Evolutionary conservation across 2,797 vertebrate species (phyloP), one percentile per base, ranked within the genome.

Genomic region (Bradypodion pumilum): DNA sequence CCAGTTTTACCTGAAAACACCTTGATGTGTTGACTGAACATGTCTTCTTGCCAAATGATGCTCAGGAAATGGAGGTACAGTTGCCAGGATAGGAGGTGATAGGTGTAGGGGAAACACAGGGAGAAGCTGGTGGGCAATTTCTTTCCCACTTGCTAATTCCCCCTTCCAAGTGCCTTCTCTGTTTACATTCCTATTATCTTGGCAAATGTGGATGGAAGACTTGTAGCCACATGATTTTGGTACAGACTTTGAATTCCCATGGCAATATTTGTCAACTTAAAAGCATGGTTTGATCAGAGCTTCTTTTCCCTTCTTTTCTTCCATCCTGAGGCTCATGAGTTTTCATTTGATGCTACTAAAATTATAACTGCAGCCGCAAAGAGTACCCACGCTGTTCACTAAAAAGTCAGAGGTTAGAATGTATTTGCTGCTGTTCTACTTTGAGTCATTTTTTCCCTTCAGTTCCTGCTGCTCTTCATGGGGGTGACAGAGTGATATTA

Each of bases 221-320:
- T 62, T 87, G 87, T 93, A 95, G 91, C 91, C 89, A 85, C 91
- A 92, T 92, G 90, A 93, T 93, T 94, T 94, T 91, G 91, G 90
- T 83, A 86, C 88, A 88, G 87, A 86, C 92, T 92, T 93, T 95
- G 94, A 94, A 95, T 93, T 94, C 94, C 92, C 86, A 68, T 92
- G 83, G 89, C 91, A 95, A 95, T 95, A 95, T 95, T 91, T 92
- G 90, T 91, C 93, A 91, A 86, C 93, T 94, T 91, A 92, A 94
- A 94, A 95, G 93, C 91, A 91, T 94, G 95, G 94, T 95, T 95
- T 96, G 92, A 95, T 95, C 95, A 94, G 91, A 94, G 92, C 25
- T 44, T 27, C n/a, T 29, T 10, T 27, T 23, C 52, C 49, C 13
- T 21, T 0, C 70, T 9, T 42, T 68, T 68, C 7, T 1, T 32